Evolutionary conservation across 1,140 invertebrate species (phyloP), one percentile per base, ranked within the genome.

Genomic region (Grapholita molesta): DNA sequence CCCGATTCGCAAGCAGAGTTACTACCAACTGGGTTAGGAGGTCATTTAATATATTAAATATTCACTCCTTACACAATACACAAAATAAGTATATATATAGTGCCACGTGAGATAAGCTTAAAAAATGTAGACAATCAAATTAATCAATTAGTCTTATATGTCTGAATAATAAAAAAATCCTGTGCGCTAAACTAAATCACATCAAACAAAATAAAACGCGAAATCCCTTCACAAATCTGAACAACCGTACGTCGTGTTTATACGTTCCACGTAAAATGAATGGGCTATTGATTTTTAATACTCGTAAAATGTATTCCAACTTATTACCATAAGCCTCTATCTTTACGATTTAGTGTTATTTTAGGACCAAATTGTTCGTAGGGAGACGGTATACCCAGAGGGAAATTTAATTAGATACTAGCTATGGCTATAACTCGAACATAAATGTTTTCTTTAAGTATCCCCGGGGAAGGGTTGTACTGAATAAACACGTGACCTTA

Each of bases 281-380:
- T n/a, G 24, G 21, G 23, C 38, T 74, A 66, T 71, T 70, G 64
- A 70, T 68, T 68, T 57, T 64, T 69, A 64, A 72, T 72, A 61
- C 55, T 61, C 55, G 66, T 75, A 64, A 72, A 70, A 68, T 75
- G 68, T 67, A 72, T 70, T 70, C 66, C 68, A 61, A 8, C 12
- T 25, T 15, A 68, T 71, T 74, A 74, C 65, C 70, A 75, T 72
- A 75, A 72, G 68, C 68, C 61, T 52, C 68, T 67, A 61, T 61
- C 55, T 61, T 61, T 61, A 61, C 55, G 55, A 61, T 25, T 61
- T 61, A 61, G 55, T 61, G 55, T 61, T 61, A 61, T 61, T 61
- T 61, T 61, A 61, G 55, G 55, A 61, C 55, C 55, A 61, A 61
- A 61, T 61, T 61, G 55, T 61, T 28, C 55, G 55, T 61, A 61